Evolutionary conservation across 2,797 vertebrate species (phyloP), one percentile per base, ranked within the genome.

Genomic region (Scolopax rusticola): DNA sequence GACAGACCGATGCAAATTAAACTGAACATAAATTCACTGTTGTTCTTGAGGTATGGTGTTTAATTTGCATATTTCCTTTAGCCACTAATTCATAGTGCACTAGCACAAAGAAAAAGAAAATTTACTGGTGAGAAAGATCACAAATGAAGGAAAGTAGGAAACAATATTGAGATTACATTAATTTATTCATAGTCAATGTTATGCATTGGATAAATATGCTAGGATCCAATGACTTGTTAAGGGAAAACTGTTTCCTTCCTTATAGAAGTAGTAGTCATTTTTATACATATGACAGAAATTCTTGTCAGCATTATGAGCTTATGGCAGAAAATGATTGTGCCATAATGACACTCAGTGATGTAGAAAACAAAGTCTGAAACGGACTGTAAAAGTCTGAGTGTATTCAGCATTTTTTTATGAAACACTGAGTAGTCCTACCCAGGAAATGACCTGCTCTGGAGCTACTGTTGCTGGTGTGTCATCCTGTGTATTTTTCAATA

Each of bases 371-470:
- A 43, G 4, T 6, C 3, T 63, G 51, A 47, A 33, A 84, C 77
- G 4, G 8, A 16, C 19, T 47, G 6, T 20, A 74, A 53, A 64
- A 81, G 10, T 59, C 38, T 41, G 27, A n/a, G 6, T 51, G 20
- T 18, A 33, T 89, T 47, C n/a, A 51, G 15, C 13, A 75, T 6
- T 43, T 60, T 60, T 45, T 61, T 6, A 56, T 67, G 7, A 78
- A 89, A 84, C 3, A 8, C 7, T 41, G 0, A 2, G 0, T 33
- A 65, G 13, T 64, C 8, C 7, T 43, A 13, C 2, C 1, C 19
- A 81, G 40, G 6, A 85, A 45, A 23, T 33, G 12, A 38, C 3
- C 9, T 57, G 16, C 3, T 30, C n/a, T 51, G n/a, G 14, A 76
- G 16, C 3, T 54, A 12, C 4, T 30, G 4, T 32, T 89, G 20